Base-by-base conservation (phyloP, 2,888 invertebrate genomes). In the Plagodis pulveraria region DNA sequence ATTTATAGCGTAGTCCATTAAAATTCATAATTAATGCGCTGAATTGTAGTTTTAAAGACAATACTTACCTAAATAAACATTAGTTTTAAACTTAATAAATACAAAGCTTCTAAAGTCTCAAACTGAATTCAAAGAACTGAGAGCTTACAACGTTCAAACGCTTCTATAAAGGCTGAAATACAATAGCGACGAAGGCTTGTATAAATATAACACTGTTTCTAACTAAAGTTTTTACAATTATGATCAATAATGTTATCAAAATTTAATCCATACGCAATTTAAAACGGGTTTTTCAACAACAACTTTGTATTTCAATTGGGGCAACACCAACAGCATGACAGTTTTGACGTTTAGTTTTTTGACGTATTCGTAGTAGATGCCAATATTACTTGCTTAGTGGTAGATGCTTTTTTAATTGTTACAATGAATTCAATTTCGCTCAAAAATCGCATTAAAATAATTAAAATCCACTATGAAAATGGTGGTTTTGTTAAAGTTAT, bases 111-210 rank as follows among this genome's bases (percentile, higher is more conserved):
- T 48, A 41, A 53, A 59, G 51, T 35, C 45, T 38, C 36, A 40
- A 55, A 58, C 54, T 52, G 57, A 47, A 53, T 58, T 48, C 48
- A 51, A 52, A 53, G 52, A 46, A 52, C 54, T 48, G 12, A 41
- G 48, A 56, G 58, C 62, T 62, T 62, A 62, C 49, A 35, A 62
- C 58, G 52, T 62, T 58, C 49, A 55, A 56, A 56, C 56, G 50
- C 49, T 41, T 58, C 48, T 47, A 22, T 22, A 52, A 53, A 58
- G 47, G 41, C 50, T 56, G 35, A 58, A 50, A 58, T 56, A 60
- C 45, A 62, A 62, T 52, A 45, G 42, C 42, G n/a, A 47, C 12
- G n/a, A 53, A 53, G 54, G 50, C 40, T 57, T 48, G 43, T 46
- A 42, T 34, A 53, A 46, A 41, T 43, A 48, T 12, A 41, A 36